Evolutionary conservation across 92 coral and sea anemone species (phyloP).

Genomic region (Blastomussa wellsi): DNA sequence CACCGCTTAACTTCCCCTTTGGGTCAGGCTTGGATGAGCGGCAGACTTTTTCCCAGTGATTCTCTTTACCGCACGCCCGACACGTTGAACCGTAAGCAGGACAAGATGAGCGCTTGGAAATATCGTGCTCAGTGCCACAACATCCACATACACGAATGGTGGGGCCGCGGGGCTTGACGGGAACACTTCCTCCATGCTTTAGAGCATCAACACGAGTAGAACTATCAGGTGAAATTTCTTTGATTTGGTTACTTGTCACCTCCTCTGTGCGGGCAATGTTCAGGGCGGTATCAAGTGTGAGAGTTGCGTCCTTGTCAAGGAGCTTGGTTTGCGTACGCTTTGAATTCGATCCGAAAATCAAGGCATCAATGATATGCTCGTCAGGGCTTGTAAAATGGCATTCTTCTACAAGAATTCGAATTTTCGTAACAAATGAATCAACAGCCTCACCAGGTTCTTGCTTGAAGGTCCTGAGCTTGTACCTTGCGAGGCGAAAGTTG

Average conservation of each 20-base stretch:
- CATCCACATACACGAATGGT: conserved; percentile 13
- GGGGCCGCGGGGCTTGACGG: conserved; percentile 40
- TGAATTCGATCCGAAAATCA: conserved; percentile 54
- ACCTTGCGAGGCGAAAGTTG: conserved; percentile 56
- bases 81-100: conserved; percentile 50
- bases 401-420: conserved; percentile 67
- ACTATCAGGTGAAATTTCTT: conserved; percentile 1
- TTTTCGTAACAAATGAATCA: conserved; percentile 63
- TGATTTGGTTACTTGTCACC: conserved; percentile 13
- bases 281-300: conserved; percentile 22
- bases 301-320: conserved; percentile 24
- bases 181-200: conserved; percentile 5
- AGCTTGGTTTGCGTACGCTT: conserved; percentile 55
- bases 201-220: conserved; percentile 18
- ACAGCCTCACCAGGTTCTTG: conserved; percentile 57
- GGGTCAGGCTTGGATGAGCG: conserved; percentile 23
- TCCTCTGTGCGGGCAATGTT: conserved; percentile 33
- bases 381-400: conserved; percentile 54
- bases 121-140: conserved; percentile 6
- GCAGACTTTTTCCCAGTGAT: conserved; percentile 54
- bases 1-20: not conserved
- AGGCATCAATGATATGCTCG: conserved; percentile 22
- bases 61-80: conserved; percentile 37
- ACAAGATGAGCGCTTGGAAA: conserved; percentile 25
- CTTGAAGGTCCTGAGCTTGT: conserved; percentile 34